These are phyloP conservation scores for Argya squamiceps DNA, from an alignment of 2,797 vertebrate genomes.

Conservation along the genomic window DNA sequence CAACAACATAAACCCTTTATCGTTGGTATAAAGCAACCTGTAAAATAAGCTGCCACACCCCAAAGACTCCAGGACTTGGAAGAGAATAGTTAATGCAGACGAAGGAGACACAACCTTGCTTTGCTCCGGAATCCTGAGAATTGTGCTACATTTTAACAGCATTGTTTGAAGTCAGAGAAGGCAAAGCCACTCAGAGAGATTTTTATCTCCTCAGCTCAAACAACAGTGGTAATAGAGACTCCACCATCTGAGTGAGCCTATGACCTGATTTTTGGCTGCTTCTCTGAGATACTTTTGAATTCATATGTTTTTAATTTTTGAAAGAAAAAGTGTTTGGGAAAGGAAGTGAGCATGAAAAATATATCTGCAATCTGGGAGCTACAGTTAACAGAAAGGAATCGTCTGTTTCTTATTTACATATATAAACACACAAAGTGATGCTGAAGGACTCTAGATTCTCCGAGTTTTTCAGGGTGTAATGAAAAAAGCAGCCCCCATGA, in stretches of 20 bases:
- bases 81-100: conserved; percentile 2
- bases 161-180: conserved; percentile 29
- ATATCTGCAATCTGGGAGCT: conserved; percentile 36
- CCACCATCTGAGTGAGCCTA: neutral
- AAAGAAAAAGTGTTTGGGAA: conserved; percentile 57
- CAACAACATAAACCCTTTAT: conserved; percentile 27
- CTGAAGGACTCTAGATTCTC: neutral
- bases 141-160: conserved; percentile 28
- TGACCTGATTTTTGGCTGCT: conserved; percentile 48
- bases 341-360: conserved; percentile 50
- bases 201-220: conserved; percentile 53
- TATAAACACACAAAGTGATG: neutral
- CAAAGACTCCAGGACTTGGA: conserved; percentile 24
- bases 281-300: conserved; percentile 43
- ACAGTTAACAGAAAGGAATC: neutral
- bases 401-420: conserved; percentile 17
- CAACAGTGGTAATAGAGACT: conserved; percentile 34
- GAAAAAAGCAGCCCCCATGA: neutral
- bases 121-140: conserved; percentile 47
- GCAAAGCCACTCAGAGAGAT: conserved; percentile 19
- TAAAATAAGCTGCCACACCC: conserved; percentile 30
- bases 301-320: conserved; percentile 63
- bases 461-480: neutral
- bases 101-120: neutral
- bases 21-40: conserved; percentile 25